Evolutionary conservation across 2,113 vertebrate species (phyloP).

Genomic region (Apeltes quadracus): DNA sequence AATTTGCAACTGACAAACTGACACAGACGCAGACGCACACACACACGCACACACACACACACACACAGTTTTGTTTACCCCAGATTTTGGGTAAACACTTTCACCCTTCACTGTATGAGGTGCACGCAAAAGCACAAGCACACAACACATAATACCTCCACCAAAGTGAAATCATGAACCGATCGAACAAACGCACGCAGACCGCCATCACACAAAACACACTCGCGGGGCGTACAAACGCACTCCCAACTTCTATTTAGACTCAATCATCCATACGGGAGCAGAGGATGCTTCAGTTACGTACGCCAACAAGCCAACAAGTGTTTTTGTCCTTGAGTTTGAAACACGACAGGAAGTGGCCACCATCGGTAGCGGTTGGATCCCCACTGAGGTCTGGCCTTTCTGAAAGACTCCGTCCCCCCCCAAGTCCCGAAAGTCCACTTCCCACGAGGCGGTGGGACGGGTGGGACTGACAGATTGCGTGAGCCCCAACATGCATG

Average conservation of each 20-base stretch:
- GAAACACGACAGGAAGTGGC: slow-evolving; percentile 3
- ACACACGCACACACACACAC: background rate
- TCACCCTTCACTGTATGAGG: background rate
- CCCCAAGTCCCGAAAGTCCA: slow-evolving; percentile 32
- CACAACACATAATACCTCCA: slow-evolving; percentile 29
- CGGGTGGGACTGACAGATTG: slow-evolving; percentile 44
- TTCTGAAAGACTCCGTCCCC: slow-evolving; percentile 51
- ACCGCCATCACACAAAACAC: slow-evolving; percentile 8
- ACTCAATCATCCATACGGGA: slow-evolving; percentile 57
- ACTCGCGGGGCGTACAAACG: background rate
- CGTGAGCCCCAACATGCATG: slow-evolving; percentile 45
- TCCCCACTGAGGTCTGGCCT: slow-evolving; percentile 62
- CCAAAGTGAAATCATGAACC: slow-evolving; percentile 49
- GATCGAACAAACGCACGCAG: slow-evolving; percentile 17
- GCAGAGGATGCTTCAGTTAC: slow-evolving; percentile 45
- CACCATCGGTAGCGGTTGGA: slow-evolving; percentile 28
- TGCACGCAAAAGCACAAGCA: slow-evolving; percentile 20
- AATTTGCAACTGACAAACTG: slow-evolving; percentile 38
- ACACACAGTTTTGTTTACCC: slow-evolving; percentile 10
- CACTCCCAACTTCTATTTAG: slow-evolving; percentile 40
- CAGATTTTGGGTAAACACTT: slow-evolving; percentile 21
- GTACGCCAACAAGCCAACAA: slow-evolving; percentile 59
- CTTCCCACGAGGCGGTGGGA: slow-evolving; percentile 53
- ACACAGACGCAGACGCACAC: slow-evolving; percentile 15
- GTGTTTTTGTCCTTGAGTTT: slow-evolving; percentile 3